These are phyloP conservation scores for Arbacia lixula DNA, from an alignment of 53 echinoderm and acorn worm genomes.

Conservation along the genomic window DNA sequence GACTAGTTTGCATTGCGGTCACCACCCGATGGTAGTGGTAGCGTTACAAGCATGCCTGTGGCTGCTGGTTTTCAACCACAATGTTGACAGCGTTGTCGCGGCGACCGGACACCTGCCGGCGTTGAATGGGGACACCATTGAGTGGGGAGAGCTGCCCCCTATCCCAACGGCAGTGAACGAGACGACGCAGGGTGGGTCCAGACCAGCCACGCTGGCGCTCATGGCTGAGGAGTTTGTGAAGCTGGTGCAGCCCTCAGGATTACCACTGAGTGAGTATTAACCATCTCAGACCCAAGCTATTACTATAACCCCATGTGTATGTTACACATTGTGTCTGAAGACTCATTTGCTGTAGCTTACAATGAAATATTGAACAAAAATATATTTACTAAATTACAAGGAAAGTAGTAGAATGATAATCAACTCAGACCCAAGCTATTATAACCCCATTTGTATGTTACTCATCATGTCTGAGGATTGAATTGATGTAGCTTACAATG, in stretches of 20 bases:
- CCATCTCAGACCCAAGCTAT: no score
- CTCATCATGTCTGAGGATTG: no score
- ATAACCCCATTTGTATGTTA: no score
- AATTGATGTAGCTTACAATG: no score
- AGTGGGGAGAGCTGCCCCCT: conserved; percentile 41
- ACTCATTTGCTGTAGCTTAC: no score
- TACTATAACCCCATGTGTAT: no score
- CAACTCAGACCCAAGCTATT: no score
- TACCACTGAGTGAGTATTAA: conserved; percentile 53
- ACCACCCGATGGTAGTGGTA: no score
- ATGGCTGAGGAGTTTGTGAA: conserved; percentile 61
- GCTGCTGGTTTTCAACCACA: neutral
- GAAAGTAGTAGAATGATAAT: no score
- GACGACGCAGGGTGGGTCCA: neutral
- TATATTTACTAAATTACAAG: no score
- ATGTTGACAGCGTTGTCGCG: neutral
- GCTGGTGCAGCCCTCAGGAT: conserved; percentile 45
- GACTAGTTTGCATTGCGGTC: conserved; percentile 22
- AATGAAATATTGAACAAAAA: no score
- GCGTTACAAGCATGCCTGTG: neutral
- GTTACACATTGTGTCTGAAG: no score
- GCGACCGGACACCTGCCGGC: neutral
- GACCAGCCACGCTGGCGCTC: conserved; percentile 16
- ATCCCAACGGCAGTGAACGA: neutral
- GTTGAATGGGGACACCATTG: neutral